Conservation (phyloP, 2,888 invertebrate species). For the Caenorhabditis doughertyi region DNA sequence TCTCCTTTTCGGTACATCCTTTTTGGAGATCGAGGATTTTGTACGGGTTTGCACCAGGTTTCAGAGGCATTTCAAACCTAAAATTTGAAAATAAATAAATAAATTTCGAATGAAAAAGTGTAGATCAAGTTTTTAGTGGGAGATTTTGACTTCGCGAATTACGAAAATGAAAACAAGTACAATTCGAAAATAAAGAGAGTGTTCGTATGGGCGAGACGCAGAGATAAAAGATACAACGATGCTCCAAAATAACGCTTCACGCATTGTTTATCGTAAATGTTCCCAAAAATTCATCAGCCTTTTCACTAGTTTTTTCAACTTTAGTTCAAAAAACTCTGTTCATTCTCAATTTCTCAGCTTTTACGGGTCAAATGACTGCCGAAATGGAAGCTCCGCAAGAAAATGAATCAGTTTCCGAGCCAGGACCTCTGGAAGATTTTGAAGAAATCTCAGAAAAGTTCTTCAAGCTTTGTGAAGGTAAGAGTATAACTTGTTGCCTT, state of each 20-base stretch:
- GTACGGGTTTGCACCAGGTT: constrained; percentile 68
- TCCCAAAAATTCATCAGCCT: background rate
- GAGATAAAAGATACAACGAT: constrained; percentile 19
- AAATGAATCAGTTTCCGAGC: background rate
- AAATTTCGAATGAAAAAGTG: no score
- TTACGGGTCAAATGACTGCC: constrained; percentile 41
- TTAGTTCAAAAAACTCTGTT: background rate
- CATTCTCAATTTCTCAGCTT: constrained; percentile 32
- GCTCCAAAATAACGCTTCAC: constrained; percentile 36
- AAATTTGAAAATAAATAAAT: background rate
- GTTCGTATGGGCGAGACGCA: background rate
- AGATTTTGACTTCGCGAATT: no score
- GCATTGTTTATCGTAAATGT: constrained; percentile 30
- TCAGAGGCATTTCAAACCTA: constrained; percentile 48
- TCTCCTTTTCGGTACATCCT: constrained; percentile 71
- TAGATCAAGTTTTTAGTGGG: no score
- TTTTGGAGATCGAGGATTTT: constrained; percentile 69
- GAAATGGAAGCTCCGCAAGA: constrained; percentile 8
- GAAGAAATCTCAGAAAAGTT: constrained; percentile 40
- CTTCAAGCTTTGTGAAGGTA: constrained; percentile 55
- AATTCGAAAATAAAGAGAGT: constrained; percentile 3
- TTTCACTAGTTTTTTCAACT: background rate
- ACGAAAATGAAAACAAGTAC: background rate
- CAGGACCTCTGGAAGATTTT: background rate
- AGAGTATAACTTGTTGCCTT: background rate